Base-by-base conservation (phyloP, 2,888 invertebrate genomes). In the Pseudococcus longispinus region DNA sequence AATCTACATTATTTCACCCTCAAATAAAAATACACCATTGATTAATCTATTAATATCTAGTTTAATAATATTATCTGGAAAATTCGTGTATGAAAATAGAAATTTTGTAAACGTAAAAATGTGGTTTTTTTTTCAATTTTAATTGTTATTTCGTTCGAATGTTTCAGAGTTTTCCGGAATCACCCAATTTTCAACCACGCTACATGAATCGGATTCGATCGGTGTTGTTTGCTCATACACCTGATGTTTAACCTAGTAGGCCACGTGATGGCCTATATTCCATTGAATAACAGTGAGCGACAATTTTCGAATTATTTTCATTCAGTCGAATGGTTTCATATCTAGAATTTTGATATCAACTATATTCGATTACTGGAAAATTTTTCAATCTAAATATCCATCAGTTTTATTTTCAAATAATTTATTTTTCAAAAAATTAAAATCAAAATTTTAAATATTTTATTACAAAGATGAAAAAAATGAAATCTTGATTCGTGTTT, bases 131-230 rank as follows among this genome's bases (percentile, higher is more conserved):
- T 11, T 1, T 55, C 18, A n/a, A n/a, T 55, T 55, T n/a, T 55
- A 55, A 55, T 46, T 55, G n/a, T n/a, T n/a, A n/a, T 55, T 55
- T 18, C n/a, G 2, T 55, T n/a, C 55, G 18, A 55, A 18, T 55
- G 55, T 55, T 55, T 55, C n/a, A 55, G 55, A 55, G 55, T 8
- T 18, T 55, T n/a, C 55, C 55, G 5, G 15, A 55, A 55, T 55
- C 55, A 55, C n/a, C 55, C 15, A 55, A 55, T 55, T 55, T n/a
- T 55, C 55, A 55, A 55, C 55, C 55, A 55, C 55, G 55, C n/a
- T n/a, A 29, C 70, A 70, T 70, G 70, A 70, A 70, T 70, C 29
- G 70, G 29, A 70, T 70, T 70, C 70, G 70, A 70, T 70, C 70
- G 70, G 29, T 55, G 70, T 70, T 70, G 55, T 55, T 70, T 29